phyloP scores from a whole-genome alignment of 1,140 invertebrate species.

The Drosophila rhopaloa region DNA sequence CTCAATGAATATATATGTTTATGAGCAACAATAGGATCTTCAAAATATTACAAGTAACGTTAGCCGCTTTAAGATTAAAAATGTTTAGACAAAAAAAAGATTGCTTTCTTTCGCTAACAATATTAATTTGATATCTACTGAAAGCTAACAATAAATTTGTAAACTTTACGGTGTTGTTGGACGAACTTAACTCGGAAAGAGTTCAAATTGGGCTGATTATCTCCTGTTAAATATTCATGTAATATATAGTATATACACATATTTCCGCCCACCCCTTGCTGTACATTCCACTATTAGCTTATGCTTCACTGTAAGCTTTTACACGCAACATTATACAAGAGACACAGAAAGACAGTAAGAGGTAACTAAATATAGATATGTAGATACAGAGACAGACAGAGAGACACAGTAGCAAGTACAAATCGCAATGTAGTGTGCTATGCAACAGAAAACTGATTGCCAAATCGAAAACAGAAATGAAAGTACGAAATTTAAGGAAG shows the following conservation, averaged over 20 bases:
- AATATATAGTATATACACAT: too few relatives aligned
- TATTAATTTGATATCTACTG: not conserved
- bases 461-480: constrained; percentile 14
- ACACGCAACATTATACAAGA: constrained; percentile 46
- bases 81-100: too few relatives aligned
- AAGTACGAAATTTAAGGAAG: constrained; percentile 8
- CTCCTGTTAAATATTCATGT: not conserved
- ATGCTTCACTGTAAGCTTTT: constrained; percentile 10
- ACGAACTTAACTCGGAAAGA: not conserved
- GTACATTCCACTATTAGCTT: constrained; percentile 15
- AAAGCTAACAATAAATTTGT: not conserved
- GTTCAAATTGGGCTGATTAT: not conserved
- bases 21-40: not conserved
- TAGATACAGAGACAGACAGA: constrained; percentile 31
- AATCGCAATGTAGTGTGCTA: constrained; percentile 63
- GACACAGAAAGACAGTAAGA: constrained; percentile 29
- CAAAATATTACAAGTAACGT: not conserved
- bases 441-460: constrained; percentile 42
- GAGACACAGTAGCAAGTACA: constrained; percentile 44
- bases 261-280: constrained; percentile 9
- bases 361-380: constrained; percentile 18
- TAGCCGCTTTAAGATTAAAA: not conserved
- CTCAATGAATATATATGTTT: not conserved
- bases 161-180: not conserved
- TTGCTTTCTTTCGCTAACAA: too few relatives aligned